Base-by-base conservation (phyloP, 1,140 invertebrate genomes). In the Pinna nobilis region DNA sequence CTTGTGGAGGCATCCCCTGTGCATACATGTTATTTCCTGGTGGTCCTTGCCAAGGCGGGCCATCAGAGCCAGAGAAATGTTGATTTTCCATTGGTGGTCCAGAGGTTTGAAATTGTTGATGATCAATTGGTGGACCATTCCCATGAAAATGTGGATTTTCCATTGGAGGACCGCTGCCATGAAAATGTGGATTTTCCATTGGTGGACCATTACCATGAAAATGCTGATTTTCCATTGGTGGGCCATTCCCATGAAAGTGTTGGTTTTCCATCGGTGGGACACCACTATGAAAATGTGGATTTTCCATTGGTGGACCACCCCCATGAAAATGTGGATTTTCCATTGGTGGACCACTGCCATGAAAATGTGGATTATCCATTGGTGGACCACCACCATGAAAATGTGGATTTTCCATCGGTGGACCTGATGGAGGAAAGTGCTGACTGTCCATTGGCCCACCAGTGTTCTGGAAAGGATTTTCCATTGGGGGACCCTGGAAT, bases 261-360 rank as follows among this genome's bases (percentile, higher is more conserved):
- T 30, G 44, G 44, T 15, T 15, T 59, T 33, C 55, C 33, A 5
- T n/a, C 33, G 55, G 55, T 53, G 23, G 23, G 1, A 33, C 30
- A 33, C 30, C 30, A 32, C 30, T 33, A 59, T 32, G 55, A 35
- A 59, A 59, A 7, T n/a, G 55, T 59, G 55, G 55, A 33, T 15
- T n/a, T 59, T 33, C 55, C 18, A 30, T 33, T 59, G 18, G 28
- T 59, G 18, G 33, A 33, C 37, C 33, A 18, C 55, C 55, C 23
- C 55, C 37, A n/a, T 33, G 33, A 9, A 30, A 30, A 30, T 33
- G 33, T 33, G 30, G 37, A 9, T 33, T 59, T 7, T 33, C 55
- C 11, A 30, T 59, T 30, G 25, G 37, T n/a, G 55, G 55, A 18
- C 28, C 55, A 35, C 55, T 59, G 9, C 55, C 50, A 20, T 23